These are phyloP conservation scores for Telenomus remus DNA, from an alignment of 1,140 invertebrate species.

Conservation along the genomic window DNA sequence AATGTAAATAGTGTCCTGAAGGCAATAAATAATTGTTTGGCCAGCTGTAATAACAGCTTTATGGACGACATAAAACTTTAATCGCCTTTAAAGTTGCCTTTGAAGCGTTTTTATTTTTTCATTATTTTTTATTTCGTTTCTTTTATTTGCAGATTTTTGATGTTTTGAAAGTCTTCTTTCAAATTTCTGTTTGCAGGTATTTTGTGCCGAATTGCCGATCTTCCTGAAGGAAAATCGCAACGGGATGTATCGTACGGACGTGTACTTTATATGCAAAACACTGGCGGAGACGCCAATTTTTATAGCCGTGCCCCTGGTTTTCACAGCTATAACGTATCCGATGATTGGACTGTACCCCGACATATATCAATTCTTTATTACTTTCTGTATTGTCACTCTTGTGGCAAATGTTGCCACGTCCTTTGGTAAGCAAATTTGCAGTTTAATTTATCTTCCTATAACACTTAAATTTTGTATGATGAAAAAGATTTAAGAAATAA, in stretches of 20 bases:
- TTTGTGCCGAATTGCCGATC: slow-evolving; percentile 92
- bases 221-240: slow-evolving; percentile 94
- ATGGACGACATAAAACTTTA: too few species aligned
- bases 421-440: slow-evolving; percentile 91
- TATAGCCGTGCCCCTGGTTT: slow-evolving; percentile 87
- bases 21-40: slow-evolving; percentile 8
- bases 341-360: slow-evolving; percentile 88
- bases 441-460: too few species aligned
- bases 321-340: slow-evolving; percentile 90
- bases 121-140: too few species aligned
- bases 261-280: slow-evolving; percentile 95
- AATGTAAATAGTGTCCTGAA: slow-evolving; percentile 79
- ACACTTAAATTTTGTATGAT: too few species aligned
- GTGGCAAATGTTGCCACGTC: slow-evolving; percentile 94
- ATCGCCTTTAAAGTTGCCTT: too few species aligned
- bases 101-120: too few species aligned
- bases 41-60: too few species aligned
- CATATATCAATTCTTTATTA: slow-evolving; percentile 83
- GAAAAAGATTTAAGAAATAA: background rate
- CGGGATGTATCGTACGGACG: slow-evolving; percentile 93
- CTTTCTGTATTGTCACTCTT: slow-evolving; percentile 84
- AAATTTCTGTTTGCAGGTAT: slow-evolving; percentile 83
- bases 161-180: too few species aligned
- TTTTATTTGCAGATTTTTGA: too few species aligned
- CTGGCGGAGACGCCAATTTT: slow-evolving; percentile 91